Evolutionary conservation across 2,888 invertebrate species (phyloP).

Genomic region (Periphyllus acericola): DNA sequence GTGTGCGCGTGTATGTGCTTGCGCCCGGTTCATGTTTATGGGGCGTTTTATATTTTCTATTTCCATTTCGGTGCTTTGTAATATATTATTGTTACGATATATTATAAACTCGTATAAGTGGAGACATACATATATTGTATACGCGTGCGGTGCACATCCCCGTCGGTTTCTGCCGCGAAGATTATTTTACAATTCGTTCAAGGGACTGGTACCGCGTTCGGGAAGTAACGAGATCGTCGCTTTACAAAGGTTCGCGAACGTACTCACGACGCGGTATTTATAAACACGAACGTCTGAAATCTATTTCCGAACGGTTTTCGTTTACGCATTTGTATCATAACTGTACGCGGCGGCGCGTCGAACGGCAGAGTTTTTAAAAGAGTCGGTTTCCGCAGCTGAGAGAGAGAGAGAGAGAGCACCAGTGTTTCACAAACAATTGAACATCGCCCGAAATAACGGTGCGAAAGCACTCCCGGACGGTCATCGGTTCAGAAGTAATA

Average conservation of each 20-base stretch:
- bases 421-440: conserved; percentile 15
- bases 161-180: too few species aligned
- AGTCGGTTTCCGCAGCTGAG: not conserved
- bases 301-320: not conserved
- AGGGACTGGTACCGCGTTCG: not conserved
- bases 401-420: not conserved
- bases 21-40: not conserved
- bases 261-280: not conserved
- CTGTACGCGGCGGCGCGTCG: too few species aligned
- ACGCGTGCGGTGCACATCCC: too few species aligned
- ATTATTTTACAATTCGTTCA: too few species aligned
- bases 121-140: too few species aligned
- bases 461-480: not conserved
- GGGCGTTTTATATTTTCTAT: conserved; percentile 12
- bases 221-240: not conserved
- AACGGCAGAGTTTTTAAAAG: not conserved
- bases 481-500: not conserved
- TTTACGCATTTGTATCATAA: not conserved
- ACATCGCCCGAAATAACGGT: not conserved
- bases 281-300: not conserved
- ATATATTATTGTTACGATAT: not conserved
- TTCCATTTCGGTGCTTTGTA: not conserved
- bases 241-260: not conserved
- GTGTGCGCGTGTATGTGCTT: not conserved
- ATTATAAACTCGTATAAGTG: too few species aligned